These are phyloP conservation scores for Lepidotrigona ventralis DNA, from an alignment of 1,140 invertebrate species.

Conservation along the genomic window DNA sequence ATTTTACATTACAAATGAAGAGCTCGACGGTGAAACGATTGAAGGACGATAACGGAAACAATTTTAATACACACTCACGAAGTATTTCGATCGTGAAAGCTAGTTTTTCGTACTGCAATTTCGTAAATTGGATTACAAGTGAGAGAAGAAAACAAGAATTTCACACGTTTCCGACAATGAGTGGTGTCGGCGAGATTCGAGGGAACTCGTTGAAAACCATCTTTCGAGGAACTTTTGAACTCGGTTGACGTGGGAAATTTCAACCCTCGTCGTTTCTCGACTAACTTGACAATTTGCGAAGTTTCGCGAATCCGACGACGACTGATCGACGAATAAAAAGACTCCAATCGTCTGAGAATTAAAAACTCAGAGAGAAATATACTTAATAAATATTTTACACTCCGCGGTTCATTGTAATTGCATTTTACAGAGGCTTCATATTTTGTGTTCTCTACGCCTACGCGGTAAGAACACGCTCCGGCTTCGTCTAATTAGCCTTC, in stretches of 20 bases:
- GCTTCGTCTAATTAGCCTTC: constrained; percentile 26
- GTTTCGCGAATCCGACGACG: neutral
- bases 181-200: neutral
- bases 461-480: neutral
- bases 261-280: neutral
- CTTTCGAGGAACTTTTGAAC: neutral
- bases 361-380: neutral
- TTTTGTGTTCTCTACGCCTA: neutral
- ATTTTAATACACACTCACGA: too few species aligned
- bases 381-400: neutral
- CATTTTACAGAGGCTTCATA: neutral
- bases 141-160: neutral
- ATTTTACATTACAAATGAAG: too few species aligned
- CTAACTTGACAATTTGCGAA: neutral
- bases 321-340: neutral
- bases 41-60: too few species aligned
- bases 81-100: too few species aligned
- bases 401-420: neutral
- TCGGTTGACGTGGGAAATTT: neutral
- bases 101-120: too few species aligned
- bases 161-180: neutral
- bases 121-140: too few species aligned
- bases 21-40: too few species aligned
- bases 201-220: neutral
- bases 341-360: neutral